Evolutionary conservation across 2,888 invertebrate genomes (phyloP), one percentile per base, ranked within the genome.

Genomic region (Drosophila melanocephala): DNA sequence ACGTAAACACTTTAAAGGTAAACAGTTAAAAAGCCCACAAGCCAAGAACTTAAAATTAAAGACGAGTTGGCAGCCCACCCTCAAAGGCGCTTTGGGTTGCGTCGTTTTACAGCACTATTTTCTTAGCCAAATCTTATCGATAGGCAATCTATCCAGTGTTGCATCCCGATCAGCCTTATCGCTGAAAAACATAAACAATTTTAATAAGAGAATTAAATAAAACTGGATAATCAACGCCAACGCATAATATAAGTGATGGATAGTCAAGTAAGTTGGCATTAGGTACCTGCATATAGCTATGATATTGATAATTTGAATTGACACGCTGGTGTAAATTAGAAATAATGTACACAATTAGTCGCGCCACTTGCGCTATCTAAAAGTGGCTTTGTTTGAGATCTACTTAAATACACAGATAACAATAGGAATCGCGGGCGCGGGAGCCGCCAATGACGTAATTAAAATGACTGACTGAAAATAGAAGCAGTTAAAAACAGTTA

Each of bases 221-320:
- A 73, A 59, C 75, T 77, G 82, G 69, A 60, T 72, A 82, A 75
- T 75, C 73, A 55, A 62, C 64, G 59, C 63, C 63, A 64, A 35
- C 47, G 60, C 60, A 44, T 64, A 77, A 61, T 67, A 67, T 56
- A 84, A 92, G 92, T 91, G 65, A 92, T 92, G 92, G 92, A 92
- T 81, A 93, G 92, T 83, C 93, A 93, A 89, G 92, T 92, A 81
- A 87, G 88, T 83, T 37, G 1, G 5, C 19, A 52, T 16, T 4
- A 30, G 4, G 4, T 6, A 2, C 16, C 3, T 12, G 66, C 16
- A 16, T 28, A 28, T 58, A 52, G 10, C 9, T 12, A 10, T 5
- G 51, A 12, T 14, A 55, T 32, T 22, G 19, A 14, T 35, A 22
- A 22, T 26, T 22, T 19, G n/a, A 28, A n/a, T 19, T 57, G 42